Evolutionary conservation across 1,140 invertebrate genomes (phyloP).

Genomic region (Aphelenchoides fujianensis): DNA sequence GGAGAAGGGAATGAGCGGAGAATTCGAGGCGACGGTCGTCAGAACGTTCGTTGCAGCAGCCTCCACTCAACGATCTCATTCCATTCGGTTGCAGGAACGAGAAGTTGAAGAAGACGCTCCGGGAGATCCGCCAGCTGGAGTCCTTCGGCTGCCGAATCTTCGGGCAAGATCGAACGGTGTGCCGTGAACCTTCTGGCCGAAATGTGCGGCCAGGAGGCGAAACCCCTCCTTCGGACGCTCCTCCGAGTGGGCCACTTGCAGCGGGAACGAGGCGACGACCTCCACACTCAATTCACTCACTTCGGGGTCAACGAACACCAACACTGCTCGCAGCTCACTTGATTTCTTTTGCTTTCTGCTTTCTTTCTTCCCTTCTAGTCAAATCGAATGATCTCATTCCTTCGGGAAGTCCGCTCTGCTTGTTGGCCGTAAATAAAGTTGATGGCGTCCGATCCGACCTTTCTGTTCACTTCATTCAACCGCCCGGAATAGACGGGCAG

Average conservation of each 20-base stretch:
- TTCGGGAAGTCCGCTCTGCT: neutral
- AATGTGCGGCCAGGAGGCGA: neutral
- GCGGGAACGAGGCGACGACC: conserved; percentile 6
- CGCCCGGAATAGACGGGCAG: neutral
- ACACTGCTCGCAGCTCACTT: neutral
- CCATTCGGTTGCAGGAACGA: neutral
- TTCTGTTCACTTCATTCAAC: neutral
- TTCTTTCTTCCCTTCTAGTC: neutral
- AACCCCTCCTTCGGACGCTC: neutral
- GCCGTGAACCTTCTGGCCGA: neutral
- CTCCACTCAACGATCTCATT: neutral
- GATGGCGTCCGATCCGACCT: neutral
- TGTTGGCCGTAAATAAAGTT: neutral
- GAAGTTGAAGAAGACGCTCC: neutral
- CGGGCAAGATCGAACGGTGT: neutral
- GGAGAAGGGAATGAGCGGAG: neutral
- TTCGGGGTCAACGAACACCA: neutral
- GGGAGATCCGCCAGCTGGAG: neutral
- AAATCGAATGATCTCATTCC: neutral
- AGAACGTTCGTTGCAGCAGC: neutral
- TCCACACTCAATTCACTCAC: neutral
- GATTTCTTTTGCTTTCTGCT: neutral
- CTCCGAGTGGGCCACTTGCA: conserved; percentile 4
- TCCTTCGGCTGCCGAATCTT: neutral
- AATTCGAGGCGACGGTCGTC: neutral